A percentile compares a stretch with the other conserved stretches of the same genome.
Conservation (phyloP, 2,888 invertebrate genomes). For the Pasiphila rectangulata region DNA sequence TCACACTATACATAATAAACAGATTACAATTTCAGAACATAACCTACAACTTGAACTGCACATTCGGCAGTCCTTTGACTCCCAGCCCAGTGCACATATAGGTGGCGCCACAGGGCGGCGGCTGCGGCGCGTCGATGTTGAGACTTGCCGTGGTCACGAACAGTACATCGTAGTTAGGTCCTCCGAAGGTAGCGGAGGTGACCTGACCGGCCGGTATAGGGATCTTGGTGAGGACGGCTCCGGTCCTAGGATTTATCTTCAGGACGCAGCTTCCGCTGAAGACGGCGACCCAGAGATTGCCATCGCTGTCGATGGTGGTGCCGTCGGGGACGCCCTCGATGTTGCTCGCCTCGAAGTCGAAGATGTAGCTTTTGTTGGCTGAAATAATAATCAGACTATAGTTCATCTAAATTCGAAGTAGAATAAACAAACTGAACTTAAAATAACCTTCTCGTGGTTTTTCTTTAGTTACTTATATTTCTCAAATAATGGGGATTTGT, state of each 20-base stretch:
- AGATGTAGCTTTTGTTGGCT: slow-evolving; percentile 82
- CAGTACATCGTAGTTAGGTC: slow-evolving; percentile 83
- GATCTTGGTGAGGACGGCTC: slow-evolving; percentile 80
- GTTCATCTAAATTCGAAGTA: not conserved
- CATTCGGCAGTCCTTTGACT: slow-evolving; percentile 74
- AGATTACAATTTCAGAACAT: not conserved
- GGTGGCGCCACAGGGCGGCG: slow-evolving; percentile 80
- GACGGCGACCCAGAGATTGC: slow-evolving; percentile 88
- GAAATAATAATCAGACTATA: slow-evolving; percentile 28
- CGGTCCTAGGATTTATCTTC: slow-evolving; percentile 76
- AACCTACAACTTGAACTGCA: slow-evolving; percentile 45
- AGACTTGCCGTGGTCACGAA: slow-evolving; percentile 83
- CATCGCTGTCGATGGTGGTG: slow-evolving; percentile 88
- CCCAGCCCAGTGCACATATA: slow-evolving; percentile 83
- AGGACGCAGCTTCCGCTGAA: slow-evolving; percentile 82
- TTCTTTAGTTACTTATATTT: no score
- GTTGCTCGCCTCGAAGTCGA: slow-evolving; percentile 76
- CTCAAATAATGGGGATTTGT: no score
- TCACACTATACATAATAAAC: no score
- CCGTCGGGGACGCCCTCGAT: slow-evolving; percentile 82
- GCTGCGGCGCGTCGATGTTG: slow-evolving; percentile 52
- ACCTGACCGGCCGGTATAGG: slow-evolving; percentile 81
- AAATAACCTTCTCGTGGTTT: no score
- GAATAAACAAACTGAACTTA: no score
- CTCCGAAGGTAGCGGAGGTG: slow-evolving; percentile 88